Evolutionary conservation across 2,797 vertebrate species (phyloP), one percentile per base, ranked within the genome.

Genomic region (Anas capensis): DNA sequence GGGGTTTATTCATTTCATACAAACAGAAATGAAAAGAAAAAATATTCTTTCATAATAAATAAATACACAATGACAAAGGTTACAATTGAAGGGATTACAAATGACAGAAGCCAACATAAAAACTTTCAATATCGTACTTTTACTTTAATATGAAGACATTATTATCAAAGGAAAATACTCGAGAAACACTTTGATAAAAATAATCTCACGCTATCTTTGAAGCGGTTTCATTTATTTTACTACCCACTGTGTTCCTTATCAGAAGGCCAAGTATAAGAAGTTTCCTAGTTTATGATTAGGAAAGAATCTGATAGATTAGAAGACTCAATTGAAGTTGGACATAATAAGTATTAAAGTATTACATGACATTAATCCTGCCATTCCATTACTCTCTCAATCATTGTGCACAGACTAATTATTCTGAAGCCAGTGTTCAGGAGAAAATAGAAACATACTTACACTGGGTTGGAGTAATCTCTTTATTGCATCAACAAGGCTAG

Each of bases 331-430:
- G 98, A 99, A 99, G 99, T 99, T 98, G 98, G 98, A 98, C 98
- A 99, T 99, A 99, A 99, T 99, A 99, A 99, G 98, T 98, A 99
- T 99, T 99, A 99, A 99, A 99, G 99, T 98, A 99, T 99, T 99
- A 99, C 99, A 99, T 98, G 99, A 99, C 99, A 99, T 99, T 99
- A 99, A 99, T 99, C 99, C 99, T 98, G 98, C 99, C 98, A 98
- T 98, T 98, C 98, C 98, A 98, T 99, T 99, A 98, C 98, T 98
- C 98, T 98, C 98, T 98, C 98, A 98, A 98, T 99, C 98, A 99
- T 98, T 97, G 98, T 98, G 98, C 95, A 95, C 97, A 98, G 98
- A 98, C 98, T 99, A 99, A 99, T 99, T 99, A 99, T 98, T 98
- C 98, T 96, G 97, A 98, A 98, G 98, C 96, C 97, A 98, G 97